A percentile compares a stretch with the other conserved stretches of the same genome.
Conservation (phyloP, 2,797 vertebrate genomes). For the Anableps anableps region DNA sequence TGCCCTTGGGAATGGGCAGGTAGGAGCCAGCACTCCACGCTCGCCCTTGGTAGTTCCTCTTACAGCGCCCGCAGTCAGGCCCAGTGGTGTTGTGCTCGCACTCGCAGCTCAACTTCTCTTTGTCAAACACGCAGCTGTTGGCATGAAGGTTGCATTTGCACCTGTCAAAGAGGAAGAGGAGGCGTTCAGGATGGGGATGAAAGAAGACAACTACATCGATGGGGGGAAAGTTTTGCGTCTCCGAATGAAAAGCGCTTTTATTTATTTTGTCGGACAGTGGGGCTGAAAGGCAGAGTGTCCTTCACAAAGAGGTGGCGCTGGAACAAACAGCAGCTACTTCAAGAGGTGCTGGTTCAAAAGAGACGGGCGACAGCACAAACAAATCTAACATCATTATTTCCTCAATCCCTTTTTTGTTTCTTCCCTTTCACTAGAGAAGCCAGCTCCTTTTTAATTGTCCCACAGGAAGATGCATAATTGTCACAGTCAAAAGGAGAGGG, state of each 20-base stretch:
- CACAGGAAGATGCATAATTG: constrained; percentile 67
- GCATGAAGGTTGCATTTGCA: constrained; percentile 99
- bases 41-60: constrained; percentile 95
- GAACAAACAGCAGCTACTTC: constrained; percentile 55
- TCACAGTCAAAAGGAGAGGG: constrained; percentile 43
- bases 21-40: constrained; percentile 97
- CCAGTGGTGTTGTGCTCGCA: constrained; percentile 99
- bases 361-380: constrained; percentile 37
- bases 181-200: neutral
- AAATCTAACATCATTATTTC: constrained; percentile 63
- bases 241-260: constrained; percentile 13
- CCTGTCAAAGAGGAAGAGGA: constrained; percentile 77
- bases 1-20: constrained; percentile 98
- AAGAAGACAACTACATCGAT: constrained; percentile 49
- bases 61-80: constrained; percentile 97
- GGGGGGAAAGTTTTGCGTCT: constrained; percentile 17
- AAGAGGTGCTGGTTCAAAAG: constrained; percentile 57
- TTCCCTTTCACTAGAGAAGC: constrained; percentile 32
- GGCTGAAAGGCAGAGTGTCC: constrained; percentile 57
- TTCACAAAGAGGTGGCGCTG: constrained; percentile 47
- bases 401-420: constrained; percentile 26
- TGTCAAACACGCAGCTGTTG: constrained; percentile 94
- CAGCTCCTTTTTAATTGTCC: constrained; percentile 72
- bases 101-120: constrained; percentile 94
- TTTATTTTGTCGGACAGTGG: constrained; percentile 48